These are phyloP conservation scores for Margarornis squamiger DNA, from an alignment of 2,797 vertebrate species.

Conservation along the genomic window DNA sequence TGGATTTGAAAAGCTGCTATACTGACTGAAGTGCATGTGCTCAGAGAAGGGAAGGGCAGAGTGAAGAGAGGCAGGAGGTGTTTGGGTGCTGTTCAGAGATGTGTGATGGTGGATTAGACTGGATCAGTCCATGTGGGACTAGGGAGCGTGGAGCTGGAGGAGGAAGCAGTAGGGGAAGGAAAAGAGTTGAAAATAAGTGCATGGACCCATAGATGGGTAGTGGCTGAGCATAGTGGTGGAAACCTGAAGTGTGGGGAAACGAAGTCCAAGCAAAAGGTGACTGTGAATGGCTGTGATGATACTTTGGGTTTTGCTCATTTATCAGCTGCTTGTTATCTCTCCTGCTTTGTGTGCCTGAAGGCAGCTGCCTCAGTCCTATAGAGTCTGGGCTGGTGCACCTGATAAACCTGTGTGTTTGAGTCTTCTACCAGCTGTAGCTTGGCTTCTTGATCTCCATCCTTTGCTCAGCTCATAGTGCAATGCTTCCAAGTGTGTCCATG, in stretches of 20 bases:
- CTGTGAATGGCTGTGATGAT: background rate
- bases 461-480: rapidly evolving
- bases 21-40: background rate
- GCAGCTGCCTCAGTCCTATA: background rate
- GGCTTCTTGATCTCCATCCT: background rate
- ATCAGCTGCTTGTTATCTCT: background rate
- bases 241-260: background rate
- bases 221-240: background rate
- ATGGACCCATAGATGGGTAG: background rate
- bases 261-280: background rate
- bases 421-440: background rate
- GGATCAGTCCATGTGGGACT: background rate
- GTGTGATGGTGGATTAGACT: background rate
- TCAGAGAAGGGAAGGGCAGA: background rate
- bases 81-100: background rate
- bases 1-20: background rate
- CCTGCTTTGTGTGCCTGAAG: background rate
- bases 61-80: background rate
- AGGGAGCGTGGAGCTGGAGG: background rate
- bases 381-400: background rate
- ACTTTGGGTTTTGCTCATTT: background rate
- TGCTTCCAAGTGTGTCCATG: rapidly evolving
- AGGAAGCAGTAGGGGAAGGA: background rate
- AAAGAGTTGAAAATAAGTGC: background rate
- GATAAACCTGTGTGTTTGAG: background rate